A percentile compares a stretch with the other conserved stretches of the same genome.
Evolutionary conservation across 1,140 invertebrate genomes (phyloP).

Genomic region (Drosophila rufa): DNA sequence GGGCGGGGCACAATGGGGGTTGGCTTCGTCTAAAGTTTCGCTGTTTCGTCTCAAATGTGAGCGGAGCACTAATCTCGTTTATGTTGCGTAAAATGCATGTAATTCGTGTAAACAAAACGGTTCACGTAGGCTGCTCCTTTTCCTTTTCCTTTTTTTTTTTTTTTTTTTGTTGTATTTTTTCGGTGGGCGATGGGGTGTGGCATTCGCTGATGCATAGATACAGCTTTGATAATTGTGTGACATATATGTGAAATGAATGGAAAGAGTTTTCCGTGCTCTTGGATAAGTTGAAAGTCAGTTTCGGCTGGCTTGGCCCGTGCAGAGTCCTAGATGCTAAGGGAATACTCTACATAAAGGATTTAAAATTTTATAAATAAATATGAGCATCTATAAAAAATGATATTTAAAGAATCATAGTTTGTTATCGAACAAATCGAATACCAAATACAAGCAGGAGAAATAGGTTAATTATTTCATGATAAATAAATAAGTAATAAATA

Average conservation of each 20-base stretch:
- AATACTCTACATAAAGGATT: conserved; percentile 1
- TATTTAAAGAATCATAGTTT: no score
- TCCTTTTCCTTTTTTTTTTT: not conserved
- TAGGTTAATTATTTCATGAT: no score
- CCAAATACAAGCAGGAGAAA: no score
- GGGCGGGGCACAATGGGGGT: not conserved
- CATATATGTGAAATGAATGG: conserved; percentile 64
- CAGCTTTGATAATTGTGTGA: conserved; percentile 78
- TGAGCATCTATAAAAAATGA: no score
- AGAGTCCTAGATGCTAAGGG: not conserved
- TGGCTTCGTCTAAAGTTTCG: conserved; percentile 24
- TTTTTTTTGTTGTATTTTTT: not conserved
- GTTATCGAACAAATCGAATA: no score
- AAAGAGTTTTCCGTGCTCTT: conserved; percentile 27
- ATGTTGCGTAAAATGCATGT: conserved; percentile 82
- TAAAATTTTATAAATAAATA: no score
- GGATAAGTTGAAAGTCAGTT: conserved; percentile 17
- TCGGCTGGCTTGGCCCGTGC: not conserved
- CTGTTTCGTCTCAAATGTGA: conserved; percentile 59
- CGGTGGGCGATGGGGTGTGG: conserved; percentile 15
- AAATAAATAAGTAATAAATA: no score
- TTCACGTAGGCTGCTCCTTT: conserved; percentile 29
- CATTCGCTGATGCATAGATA: conserved; percentile 69
- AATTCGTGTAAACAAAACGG: conserved; percentile 76
- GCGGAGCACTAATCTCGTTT: conserved; percentile 79